Percentiles rank a stretch among this genome's conserved stretches.
These are phyloP conservation scores for Bos indicus DNA, from an alignment of 2,113 vertebrate species.

Conservation along the genomic window DNA sequence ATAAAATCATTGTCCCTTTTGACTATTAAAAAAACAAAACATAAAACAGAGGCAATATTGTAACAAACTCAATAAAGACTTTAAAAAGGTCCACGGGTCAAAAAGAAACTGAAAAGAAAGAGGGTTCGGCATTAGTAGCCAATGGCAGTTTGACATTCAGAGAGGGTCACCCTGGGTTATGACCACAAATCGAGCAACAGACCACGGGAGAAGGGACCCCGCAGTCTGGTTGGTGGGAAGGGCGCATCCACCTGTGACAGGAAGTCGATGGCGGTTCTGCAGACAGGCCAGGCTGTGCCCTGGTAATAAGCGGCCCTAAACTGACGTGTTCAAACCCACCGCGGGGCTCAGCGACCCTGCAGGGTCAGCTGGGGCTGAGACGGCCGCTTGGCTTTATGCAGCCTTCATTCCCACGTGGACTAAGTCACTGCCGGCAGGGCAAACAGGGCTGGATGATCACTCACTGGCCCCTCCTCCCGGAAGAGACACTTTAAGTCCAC, in stretches of 20 bases:
- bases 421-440: background rate
- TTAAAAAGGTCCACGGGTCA: background rate
- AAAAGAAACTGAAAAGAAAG: background rate
- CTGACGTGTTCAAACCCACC: background rate
- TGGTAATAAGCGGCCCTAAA: background rate
- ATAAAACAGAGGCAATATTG: background rate
- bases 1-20: background rate
- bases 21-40: background rate
- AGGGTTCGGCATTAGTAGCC: accelerated
- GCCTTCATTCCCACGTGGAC: accelerated
- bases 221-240: accelerated
- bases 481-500: background rate
- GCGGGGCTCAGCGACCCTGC: background rate
- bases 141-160: accelerated
- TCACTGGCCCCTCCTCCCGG: background rate
- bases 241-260: background rate
- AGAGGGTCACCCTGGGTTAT: too few species aligned
- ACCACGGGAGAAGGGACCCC: background rate
- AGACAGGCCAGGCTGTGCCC: background rate
- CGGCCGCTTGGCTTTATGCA: accelerated
- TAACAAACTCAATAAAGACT: background rate
- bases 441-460: background rate
- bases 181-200: accelerated
- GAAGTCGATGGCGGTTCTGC: accelerated
- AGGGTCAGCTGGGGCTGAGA: background rate